phyloP scores from a whole-genome alignment of 2,797 vertebrate genomes.

The Odontamblyopus rebecca region DNA sequence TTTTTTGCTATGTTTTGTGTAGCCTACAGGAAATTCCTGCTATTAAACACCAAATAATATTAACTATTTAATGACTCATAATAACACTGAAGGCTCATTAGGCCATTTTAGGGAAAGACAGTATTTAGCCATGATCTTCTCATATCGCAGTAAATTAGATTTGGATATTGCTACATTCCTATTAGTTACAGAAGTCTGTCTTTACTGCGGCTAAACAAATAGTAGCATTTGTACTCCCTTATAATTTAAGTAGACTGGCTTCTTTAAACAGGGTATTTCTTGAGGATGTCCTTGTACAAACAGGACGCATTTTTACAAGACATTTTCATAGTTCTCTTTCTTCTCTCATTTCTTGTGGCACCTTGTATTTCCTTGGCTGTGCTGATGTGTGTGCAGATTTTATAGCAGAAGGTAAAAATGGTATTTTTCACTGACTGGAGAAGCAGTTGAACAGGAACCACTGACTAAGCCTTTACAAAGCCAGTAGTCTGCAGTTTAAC shows the following conservation, averaged over 20 bases:
- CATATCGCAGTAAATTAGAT: no score
- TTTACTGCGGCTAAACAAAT: not conserved
- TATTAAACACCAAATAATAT: no score
- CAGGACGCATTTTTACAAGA: slow-evolving; percentile 51
- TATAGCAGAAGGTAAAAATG: slow-evolving; percentile 44
- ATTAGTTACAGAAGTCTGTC: not conserved
- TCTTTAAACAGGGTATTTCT: slow-evolving; percentile 3
- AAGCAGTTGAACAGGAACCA: not conserved
- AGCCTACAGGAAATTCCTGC: no score
- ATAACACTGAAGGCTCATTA: not conserved
- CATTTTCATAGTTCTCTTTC: slow-evolving; percentile 34
- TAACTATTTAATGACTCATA: no score
- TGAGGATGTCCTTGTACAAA: slow-evolving; percentile 15
- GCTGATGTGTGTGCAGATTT: slow-evolving; percentile 35
- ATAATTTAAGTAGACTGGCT: not conserved
- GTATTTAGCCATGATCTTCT: not conserved
- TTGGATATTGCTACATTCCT: not conserved
- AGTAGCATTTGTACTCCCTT: not conserved
- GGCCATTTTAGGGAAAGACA: not conserved
- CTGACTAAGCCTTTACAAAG: slow-evolving; percentile 11
- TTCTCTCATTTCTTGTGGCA: slow-evolving; percentile 21
- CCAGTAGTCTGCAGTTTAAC: slow-evolving; percentile 7
- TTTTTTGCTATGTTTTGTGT: not conserved
- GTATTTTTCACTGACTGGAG: slow-evolving; percentile 23
- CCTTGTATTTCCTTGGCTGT: slow-evolving; percentile 27